Evolutionary conservation across 2,113 vertebrate genomes (phyloP).

Genomic region (Rhabdornis inornatus): DNA sequence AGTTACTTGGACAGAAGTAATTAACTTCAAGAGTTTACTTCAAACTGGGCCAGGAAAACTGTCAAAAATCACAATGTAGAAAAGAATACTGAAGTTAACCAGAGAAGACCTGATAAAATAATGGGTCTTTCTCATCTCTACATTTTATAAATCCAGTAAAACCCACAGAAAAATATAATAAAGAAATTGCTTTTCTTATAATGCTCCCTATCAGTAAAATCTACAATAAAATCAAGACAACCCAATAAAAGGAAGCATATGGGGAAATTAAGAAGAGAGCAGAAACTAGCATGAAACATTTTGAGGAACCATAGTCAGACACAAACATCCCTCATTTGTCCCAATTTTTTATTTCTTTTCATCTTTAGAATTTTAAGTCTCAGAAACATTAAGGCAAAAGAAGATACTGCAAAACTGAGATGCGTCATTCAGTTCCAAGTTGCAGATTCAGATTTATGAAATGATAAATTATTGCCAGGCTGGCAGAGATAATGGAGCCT

Average conservation of each 20-base stretch:
- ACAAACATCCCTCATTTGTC: neutral
- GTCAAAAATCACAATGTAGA: neutral
- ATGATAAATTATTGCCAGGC: neutral
- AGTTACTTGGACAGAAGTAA: neutral
- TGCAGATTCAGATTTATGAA: neutral
- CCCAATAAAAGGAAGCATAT: conserved; percentile 5
- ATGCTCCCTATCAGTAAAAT: neutral
- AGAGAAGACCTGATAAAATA: neutral
- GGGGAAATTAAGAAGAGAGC: neutral
- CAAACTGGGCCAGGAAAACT: neutral
- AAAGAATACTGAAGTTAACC: neutral
- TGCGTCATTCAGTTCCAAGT: neutral
- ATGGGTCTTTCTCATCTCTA: neutral
- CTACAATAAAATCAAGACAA: conserved; percentile 27
- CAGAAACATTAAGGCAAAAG: neutral
- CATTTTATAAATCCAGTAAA: neutral
- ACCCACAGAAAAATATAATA: neutral
- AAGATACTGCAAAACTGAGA: neutral
- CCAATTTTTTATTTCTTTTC: neutral
- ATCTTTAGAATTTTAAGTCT: neutral
- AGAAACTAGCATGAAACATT: neutral
- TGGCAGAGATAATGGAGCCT: neutral
- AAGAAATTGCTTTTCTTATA: neutral
- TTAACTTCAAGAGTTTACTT: neutral
- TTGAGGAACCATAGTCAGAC: neutral